Conservation (phyloP, 2,797 vertebrate species). For the Danio albolineatus region DNA sequence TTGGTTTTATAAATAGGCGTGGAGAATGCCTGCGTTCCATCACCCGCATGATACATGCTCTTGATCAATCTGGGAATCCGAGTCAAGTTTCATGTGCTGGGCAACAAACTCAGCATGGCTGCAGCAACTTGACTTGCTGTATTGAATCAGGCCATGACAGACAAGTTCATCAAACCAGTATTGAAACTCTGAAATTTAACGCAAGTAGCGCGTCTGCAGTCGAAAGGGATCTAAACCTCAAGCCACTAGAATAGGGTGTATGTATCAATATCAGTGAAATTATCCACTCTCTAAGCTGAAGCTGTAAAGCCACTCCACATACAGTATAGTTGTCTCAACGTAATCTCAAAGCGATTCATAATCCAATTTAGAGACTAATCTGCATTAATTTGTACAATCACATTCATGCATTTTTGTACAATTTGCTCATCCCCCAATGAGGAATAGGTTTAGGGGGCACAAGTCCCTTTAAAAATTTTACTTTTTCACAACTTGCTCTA, state of each 20-base stretch:
- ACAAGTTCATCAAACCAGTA: not conserved
- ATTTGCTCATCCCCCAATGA: too few species aligned
- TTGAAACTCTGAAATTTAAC: not conserved
- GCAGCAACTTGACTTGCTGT: not conserved
- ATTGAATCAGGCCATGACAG: not conserved
- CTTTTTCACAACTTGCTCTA: too few species aligned
- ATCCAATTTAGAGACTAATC: too few species aligned
- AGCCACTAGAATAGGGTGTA: not conserved
- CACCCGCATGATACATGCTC: slow-evolving; percentile 55
- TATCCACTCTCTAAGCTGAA: not conserved
- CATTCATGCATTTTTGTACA: too few species aligned
- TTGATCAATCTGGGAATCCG: slow-evolving; percentile 65
- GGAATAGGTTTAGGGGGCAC: too few species aligned
- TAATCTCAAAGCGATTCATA: too few species aligned
- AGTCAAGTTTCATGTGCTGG: slow-evolving; percentile 55
- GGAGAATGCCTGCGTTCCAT: slow-evolving; percentile 60
- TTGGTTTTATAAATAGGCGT: slow-evolving; percentile 68
- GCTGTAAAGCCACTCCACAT: not conserved
- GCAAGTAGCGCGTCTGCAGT: not conserved
- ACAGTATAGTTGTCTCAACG: not conserved
- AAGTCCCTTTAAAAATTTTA: too few species aligned
- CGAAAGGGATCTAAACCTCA: not conserved
- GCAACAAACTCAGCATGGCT: slow-evolving; percentile 24
- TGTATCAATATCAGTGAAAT: not conserved
- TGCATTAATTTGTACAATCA: too few species aligned